phyloP scores from a whole-genome alignment of 1,140 invertebrate genomes.

The Macrobrachium nipponense region DNA sequence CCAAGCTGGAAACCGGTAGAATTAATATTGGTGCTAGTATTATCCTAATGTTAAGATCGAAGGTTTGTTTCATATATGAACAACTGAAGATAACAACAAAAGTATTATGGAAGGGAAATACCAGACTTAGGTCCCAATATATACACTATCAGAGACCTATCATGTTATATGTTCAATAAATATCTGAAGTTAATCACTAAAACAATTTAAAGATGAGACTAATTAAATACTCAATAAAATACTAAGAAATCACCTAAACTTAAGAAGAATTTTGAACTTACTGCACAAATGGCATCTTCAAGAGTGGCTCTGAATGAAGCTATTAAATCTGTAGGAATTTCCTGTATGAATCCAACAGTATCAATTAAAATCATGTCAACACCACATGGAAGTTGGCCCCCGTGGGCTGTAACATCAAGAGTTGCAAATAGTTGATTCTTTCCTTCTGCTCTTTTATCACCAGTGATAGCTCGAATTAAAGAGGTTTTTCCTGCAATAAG shows the following conservation, averaged over 20 bases:
- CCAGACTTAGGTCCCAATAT: too few relatives aligned
- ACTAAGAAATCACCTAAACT: neutral
- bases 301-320: conserved; percentile 87
- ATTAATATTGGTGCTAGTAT: too few relatives aligned
- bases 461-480: conserved; percentile 83
- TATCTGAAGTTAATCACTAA: neutral
- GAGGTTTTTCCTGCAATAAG: conserved; percentile 73
- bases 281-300: conserved; percentile 80
- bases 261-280: conserved; percentile 34
- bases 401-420: conserved; percentile 86
- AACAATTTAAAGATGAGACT: neutral
- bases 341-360: conserved; percentile 92
- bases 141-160: too few relatives aligned
- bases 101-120: too few relatives aligned
- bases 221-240: neutral
- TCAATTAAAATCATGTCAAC: conserved; percentile 83
- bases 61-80: too few relatives aligned
- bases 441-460: conserved; percentile 76
- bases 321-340: conserved; percentile 85
- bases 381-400: conserved; percentile 77
- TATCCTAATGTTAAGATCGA: too few relatives aligned
- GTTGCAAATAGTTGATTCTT: conserved; percentile 89
- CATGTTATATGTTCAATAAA: too few relatives aligned
- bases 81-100: too few relatives aligned
- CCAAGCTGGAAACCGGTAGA: too few relatives aligned